Base-by-base conservation (phyloP, 1,140 invertebrate species). In the Euura lappo region DNA sequence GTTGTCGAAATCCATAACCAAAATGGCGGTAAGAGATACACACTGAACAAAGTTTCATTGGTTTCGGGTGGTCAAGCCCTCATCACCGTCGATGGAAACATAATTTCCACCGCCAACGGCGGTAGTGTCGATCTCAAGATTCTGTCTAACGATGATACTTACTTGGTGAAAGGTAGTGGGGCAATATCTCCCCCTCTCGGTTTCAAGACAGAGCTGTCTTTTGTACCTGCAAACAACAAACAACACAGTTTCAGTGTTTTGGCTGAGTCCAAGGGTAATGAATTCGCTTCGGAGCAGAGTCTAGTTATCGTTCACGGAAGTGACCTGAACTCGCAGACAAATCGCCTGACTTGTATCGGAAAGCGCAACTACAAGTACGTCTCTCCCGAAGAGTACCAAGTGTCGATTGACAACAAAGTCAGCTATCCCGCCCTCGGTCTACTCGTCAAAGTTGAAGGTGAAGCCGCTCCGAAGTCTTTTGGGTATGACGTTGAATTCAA, bases 241-340 rank as follows among this genome's bases (percentile, higher is more conserved):
- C 88, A 89, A 68, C 84, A 91, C 64, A 92, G 91, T 71, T 91
- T 93, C 74, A 89, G 89, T 42, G 6, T 91, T 3, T 81, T 89
- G 2, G 90, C 87, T 75, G 86, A 89, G 10, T 76, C 85, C 6
- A 83, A 87, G 43, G 78, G 70, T 42, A 72, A 79, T 5, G 66
- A 76, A 45, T 74, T 79, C 3, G 71, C 77, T 0, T 76, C 83
- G 4, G 78, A 88, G 4, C 87, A 90, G 60, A 91, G 89, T 51
- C 77, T 93, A 2, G 84, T 90, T 10, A 75, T 94, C 4, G 84
- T 89, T 42, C 92, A 93, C 78, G 92, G 93, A 6, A 79, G 86
- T 1, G 92, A 93, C 81, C 85, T 90, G 6, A 88, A 89, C 8
- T 90, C 90, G 6, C 86, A 90, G 68, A 78, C 84, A 2, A 90